A percentile compares a stretch with the other conserved stretches of the same genome.
These are phyloP conservation scores for Chloroclystis v-ata DNA, from an alignment of 2,888 invertebrate species.

Conservation along the genomic window DNA sequence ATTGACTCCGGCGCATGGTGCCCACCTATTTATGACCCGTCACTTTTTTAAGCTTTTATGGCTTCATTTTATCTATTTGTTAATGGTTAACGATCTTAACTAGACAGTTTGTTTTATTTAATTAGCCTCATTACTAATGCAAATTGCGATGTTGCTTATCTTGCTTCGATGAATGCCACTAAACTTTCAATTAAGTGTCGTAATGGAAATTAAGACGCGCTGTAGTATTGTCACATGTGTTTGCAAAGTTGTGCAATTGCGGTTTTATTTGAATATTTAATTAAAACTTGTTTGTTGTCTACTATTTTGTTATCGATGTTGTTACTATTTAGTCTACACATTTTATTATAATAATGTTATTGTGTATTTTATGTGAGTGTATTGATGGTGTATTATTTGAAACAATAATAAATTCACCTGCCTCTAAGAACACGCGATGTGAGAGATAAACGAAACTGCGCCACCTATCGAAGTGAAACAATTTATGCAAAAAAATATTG, in stretches of 20 bases:
- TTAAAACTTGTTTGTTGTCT: not conserved
- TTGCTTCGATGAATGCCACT: conserved; percentile 36
- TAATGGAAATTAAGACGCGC: conserved; percentile 38
- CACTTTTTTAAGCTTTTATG: conserved; percentile 64
- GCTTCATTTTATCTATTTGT: conserved; percentile 61
- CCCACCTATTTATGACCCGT: conserved; percentile 63
- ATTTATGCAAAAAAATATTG: conserved; percentile 60
- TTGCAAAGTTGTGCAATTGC: not conserved
- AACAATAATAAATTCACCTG: conserved; percentile 37
- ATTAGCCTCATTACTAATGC: conserved; percentile 50
- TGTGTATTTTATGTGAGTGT: too few species aligned
- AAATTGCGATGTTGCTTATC: conserved; percentile 48
- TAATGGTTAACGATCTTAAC: conserved; percentile 53
- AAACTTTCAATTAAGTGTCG: conserved; percentile 42
- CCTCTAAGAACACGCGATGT: conserved; percentile 49
- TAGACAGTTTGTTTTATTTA: conserved; percentile 56
- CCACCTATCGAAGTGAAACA: conserved; percentile 48
- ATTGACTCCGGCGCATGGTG: conserved; percentile 64
- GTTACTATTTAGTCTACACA: too few species aligned
- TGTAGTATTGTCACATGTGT: conserved; percentile 4
- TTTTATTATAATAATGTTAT: too few species aligned
- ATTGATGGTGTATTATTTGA: too few species aligned
- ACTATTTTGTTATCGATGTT: too few species aligned
- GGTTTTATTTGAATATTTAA: not conserved
- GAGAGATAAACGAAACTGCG: conserved; percentile 36